phyloP scores from a whole-genome alignment of 2,797 vertebrate genomes.

The Chelidonichthys spinosus region DNA sequence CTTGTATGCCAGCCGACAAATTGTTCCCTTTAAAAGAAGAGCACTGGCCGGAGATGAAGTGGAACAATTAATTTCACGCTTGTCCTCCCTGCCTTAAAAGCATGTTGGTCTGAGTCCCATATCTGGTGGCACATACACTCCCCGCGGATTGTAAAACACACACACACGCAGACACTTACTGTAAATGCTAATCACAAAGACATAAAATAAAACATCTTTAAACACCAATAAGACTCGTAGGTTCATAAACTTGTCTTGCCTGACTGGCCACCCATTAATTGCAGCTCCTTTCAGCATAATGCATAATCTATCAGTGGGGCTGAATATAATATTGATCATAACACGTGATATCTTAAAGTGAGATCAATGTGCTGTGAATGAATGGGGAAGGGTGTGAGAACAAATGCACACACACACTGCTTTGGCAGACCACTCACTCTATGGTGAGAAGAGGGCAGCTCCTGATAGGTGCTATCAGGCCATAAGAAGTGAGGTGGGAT shows the following conservation, averaged over 20 bases:
- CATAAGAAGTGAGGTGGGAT: constrained; percentile 12
- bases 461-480: constrained; percentile 38
- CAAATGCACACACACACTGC: constrained; percentile 30
- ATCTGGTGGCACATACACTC: constrained; percentile 85
- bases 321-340: constrained; percentile 86
- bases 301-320: constrained; percentile 87
- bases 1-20: constrained; percentile 86
- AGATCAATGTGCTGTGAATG: constrained; percentile 84
- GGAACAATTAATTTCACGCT: constrained; percentile 99
- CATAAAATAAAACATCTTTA: constrained; percentile 52
- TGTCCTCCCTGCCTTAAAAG: constrained; percentile 92
- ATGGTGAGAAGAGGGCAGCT: constrained; percentile 40
- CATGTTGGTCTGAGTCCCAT: constrained; percentile 91
- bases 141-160: constrained; percentile 71
- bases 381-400: constrained; percentile 73
- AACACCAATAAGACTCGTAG: constrained; percentile 34
- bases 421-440: constrained; percentile 88
- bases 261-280: constrained; percentile 35
- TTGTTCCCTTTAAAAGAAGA: constrained; percentile 91
- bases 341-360: constrained; percentile 80
- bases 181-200: constrained; percentile 55
- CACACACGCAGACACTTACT: constrained; percentile 26
- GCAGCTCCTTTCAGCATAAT: constrained; percentile 74
- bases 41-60: constrained; percentile 91
- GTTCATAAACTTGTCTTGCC: constrained; percentile 37